Conservation (phyloP, 2,797 vertebrate genomes). For the Melanogrammus aeglefinus region DNA sequence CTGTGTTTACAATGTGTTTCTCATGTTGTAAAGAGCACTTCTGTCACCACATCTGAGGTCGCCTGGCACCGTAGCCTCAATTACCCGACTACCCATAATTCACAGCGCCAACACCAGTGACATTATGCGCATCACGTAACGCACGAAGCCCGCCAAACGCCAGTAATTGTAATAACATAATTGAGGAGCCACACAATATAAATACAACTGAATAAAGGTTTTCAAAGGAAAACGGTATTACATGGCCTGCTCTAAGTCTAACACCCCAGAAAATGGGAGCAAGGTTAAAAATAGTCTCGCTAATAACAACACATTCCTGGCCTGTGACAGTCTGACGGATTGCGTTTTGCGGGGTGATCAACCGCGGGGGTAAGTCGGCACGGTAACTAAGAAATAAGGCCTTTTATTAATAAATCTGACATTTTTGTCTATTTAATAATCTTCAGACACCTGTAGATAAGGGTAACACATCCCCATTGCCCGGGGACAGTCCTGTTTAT, state of each 20-base stretch:
- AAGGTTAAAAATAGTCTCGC: slow-evolving; percentile 66
- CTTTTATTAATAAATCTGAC: no score
- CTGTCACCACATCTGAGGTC: slow-evolving; percentile 55
- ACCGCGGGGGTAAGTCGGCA: no score
- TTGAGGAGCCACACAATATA: slow-evolving; percentile 31
- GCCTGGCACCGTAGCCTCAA: slow-evolving; percentile 41
- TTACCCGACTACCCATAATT: slow-evolving; percentile 31
- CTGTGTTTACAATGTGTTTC: slow-evolving; percentile 39
- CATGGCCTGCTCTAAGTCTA: slow-evolving; percentile 41
- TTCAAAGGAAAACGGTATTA: slow-evolving; percentile 6
- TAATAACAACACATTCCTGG: slow-evolving; percentile 67
- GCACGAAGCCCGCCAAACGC: slow-evolving; percentile 28
- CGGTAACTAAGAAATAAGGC: no score
- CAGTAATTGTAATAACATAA: slow-evolving; percentile 29
- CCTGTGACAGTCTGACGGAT: slow-evolving; percentile 58
- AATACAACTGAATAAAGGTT: neutral
- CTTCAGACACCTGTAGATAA: no score
- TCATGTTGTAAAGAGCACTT: slow-evolving; percentile 24
- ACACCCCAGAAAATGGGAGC: slow-evolving; percentile 56
- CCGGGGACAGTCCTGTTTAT: no score
- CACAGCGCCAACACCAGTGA: slow-evolving; percentile 25
- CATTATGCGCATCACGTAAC: slow-evolving; percentile 9
- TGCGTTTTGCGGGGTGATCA: slow-evolving; percentile 33
- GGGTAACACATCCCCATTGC: no score
- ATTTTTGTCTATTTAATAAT: no score